phyloP scores from a whole-genome alignment of 2,113 vertebrate species.

The Cygnus buccinator region DNA sequence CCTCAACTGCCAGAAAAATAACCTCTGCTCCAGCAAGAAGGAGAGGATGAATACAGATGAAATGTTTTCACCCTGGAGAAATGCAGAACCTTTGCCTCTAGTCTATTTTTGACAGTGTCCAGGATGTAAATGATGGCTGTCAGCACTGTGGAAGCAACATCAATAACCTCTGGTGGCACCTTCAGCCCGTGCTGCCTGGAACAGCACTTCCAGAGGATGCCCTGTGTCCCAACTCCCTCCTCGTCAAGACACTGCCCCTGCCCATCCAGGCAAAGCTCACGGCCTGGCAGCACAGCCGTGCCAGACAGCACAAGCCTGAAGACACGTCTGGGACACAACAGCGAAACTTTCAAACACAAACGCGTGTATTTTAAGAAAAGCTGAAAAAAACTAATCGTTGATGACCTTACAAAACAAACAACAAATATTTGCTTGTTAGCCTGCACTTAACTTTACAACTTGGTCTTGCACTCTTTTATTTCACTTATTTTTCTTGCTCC shows the following conservation, averaged over 20 bases:
- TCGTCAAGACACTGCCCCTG: neutral
- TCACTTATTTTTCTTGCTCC: neutral
- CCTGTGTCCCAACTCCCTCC: neutral
- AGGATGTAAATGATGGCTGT: neutral
- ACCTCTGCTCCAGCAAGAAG: neutral
- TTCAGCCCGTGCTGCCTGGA: neutral
- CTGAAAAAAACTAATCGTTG: neutral
- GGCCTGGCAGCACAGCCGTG: rapidly evolving
- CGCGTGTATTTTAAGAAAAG: neutral
- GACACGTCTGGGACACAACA: neutral
- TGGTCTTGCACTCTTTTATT: neutral
- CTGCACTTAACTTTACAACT: constrained; percentile 1
- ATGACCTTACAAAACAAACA: neutral
- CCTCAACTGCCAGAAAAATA: neutral
- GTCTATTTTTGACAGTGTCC: neutral
- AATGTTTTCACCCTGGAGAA: neutral
- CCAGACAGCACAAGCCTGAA: neutral
- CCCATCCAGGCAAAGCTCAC: rapidly evolving
- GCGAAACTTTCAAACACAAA: neutral
- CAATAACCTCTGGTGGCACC: rapidly evolving
- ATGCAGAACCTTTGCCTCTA: neutral
- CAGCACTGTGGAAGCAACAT: neutral
- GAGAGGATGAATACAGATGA: neutral
- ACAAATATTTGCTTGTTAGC: neutral
- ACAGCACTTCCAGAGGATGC: neutral